A percentile compares a stretch with the other conserved stretches of the same genome.
These are phyloP conservation scores for Sphecodes monilicornis DNA, from an alignment of 2,888 invertebrate genomes.

Conservation along the genomic window DNA sequence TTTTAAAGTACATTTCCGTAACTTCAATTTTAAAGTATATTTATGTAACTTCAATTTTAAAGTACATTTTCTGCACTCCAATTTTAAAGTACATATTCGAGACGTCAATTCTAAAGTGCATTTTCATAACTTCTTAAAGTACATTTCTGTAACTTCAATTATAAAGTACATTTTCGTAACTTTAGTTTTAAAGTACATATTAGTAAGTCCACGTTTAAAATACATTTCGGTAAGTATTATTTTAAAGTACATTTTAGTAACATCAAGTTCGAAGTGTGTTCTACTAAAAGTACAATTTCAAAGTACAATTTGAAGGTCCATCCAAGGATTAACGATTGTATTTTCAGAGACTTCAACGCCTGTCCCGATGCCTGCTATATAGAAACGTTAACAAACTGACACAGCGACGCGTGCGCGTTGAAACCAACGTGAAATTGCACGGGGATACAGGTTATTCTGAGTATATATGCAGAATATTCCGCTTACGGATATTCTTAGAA, in stretches of 20 bases:
- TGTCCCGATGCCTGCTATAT: neutral
- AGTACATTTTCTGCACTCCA: too few relatives aligned
- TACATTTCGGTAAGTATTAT: neutral
- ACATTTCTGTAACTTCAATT: too few relatives aligned
- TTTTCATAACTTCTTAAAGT: too few relatives aligned
- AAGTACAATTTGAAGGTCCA: neutral
- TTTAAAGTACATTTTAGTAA: neutral
- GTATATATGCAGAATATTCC: neutral
- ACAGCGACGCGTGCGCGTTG: neutral
- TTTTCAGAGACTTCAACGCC: neutral
- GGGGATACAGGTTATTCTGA: neutral
- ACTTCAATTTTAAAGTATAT: too few relatives aligned
- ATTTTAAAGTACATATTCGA: too few relatives aligned
- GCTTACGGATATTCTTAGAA: neutral
- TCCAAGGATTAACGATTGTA: neutral
- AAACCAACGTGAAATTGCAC: neutral
- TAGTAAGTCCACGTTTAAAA: too few relatives aligned
- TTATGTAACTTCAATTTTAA: neutral
- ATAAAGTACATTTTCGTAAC: neutral
- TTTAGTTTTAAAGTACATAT: neutral
- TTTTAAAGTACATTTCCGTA: neutral
- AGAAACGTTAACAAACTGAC: neutral
- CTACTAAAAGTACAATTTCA: too few relatives aligned
- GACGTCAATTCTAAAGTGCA: too few relatives aligned
- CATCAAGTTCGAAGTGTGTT: too few relatives aligned